Base-by-base conservation (phyloP, 2,113 vertebrate genomes). In the Bagarius yarrelli region DNA sequence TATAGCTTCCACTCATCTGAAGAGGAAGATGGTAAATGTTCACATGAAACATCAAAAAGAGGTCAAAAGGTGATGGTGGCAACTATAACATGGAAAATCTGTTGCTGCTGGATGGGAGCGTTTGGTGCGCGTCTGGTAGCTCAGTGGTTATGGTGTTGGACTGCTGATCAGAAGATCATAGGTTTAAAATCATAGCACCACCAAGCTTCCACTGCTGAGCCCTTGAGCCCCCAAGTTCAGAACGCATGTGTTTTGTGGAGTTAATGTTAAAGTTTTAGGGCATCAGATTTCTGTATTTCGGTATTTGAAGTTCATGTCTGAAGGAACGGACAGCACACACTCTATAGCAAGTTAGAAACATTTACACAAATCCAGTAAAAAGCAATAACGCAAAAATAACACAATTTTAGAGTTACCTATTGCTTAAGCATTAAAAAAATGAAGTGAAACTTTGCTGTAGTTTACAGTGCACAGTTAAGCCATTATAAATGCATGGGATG, bases 1-100 rank as follows among this genome's bases (percentile, higher is more conserved):
- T 21, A 71, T 19, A 44, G 55, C 57, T 47, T 71, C 34, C 25
- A 40, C 55, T 78, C 50, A 72, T 40, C 50, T 73, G 66, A 81
- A 64, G 52, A 5, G 23, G 64, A 72, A 47, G 6, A 23, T 27
- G 14, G 21, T 30, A 52, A n/a, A 55, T 12, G 18, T 27, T 50
- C 44, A 11, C n/a, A 18, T 71, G 25, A 71, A 18, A 50, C 8
- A 71, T 27, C 25, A 25, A 5, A 70, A 70, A 15, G 23, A 21
- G 44, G n/a, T 2, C 0, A 18, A 50, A 70, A 70, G 1, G 44
- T 47, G 40, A 25, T 15, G n/a, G 15, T 70, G 40, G 21, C 13
- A 0, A 44, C 23, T 40, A 4, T 66, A 4, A 11, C 12, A n/a
- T n/a, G n/a, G 36, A 23, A n/a, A 8, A 4, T 44, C 53, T 21